These are phyloP conservation scores for Mus minutoides DNA, from an alignment of 2,797 vertebrate species.

Conservation along the genomic window DNA sequence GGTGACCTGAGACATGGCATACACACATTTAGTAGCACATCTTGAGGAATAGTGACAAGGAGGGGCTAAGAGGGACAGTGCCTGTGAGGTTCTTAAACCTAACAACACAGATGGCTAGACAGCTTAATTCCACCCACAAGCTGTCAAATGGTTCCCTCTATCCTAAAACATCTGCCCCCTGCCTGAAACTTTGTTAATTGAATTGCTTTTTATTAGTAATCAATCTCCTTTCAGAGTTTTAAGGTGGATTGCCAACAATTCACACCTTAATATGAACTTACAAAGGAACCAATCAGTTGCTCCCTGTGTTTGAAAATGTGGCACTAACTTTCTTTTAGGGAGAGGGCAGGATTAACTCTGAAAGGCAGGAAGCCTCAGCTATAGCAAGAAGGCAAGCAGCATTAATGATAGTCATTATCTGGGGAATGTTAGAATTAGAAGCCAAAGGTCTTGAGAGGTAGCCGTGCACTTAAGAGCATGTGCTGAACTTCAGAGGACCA, in stretches of 20 bases:
- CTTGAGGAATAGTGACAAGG: neutral
- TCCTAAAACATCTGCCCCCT: neutral
- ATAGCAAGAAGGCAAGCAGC: neutral
- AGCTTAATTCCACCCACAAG: slow-evolving; percentile 21
- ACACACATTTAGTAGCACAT: neutral
- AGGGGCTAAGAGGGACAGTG: neutral
- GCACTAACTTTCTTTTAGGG: neutral
- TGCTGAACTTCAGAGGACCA: neutral
- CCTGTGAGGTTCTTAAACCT: neutral
- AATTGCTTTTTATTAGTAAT: slow-evolving; percentile 52
- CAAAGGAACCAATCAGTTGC: neutral
- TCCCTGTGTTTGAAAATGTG: neutral
- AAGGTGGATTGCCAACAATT: neutral
- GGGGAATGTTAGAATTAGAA: neutral
- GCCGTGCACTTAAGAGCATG: neutral
- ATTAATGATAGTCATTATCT: neutral
- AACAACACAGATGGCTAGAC: neutral
- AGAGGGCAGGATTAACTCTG: slow-evolving; percentile 32
- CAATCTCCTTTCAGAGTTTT: slow-evolving; percentile 37
- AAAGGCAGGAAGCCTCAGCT: neutral
- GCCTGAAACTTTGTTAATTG: slow-evolving; percentile 38
- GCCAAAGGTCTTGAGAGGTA: neutral
- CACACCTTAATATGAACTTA: neutral
- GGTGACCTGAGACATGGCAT: neutral
- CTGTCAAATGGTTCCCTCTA: slow-evolving; percentile 24